These are phyloP conservation scores for Talpa occidentalis DNA, from an alignment of 2,113 vertebrate genomes.

Conservation along the genomic window DNA sequence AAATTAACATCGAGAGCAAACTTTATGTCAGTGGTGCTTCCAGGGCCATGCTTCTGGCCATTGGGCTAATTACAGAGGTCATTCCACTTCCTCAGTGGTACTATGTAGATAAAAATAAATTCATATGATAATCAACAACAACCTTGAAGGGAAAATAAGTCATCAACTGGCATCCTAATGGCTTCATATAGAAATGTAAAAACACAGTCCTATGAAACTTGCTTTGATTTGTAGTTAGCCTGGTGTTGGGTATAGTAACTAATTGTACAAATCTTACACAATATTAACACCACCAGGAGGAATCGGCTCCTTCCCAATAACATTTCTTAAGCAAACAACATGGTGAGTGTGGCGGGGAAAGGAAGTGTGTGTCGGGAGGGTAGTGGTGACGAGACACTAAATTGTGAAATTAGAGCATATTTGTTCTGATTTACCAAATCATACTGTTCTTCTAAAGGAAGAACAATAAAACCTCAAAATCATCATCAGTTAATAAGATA, in stretches of 20 bases:
- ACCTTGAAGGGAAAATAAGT: neutral
- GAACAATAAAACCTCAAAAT: neutral
- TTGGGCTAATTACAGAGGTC: slow-evolving; percentile 9
- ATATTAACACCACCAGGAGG: neutral
- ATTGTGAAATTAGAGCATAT: neutral
- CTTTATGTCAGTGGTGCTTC: neutral
- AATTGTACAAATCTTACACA: neutral
- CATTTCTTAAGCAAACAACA: too few relatives aligned
- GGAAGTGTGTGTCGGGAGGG: too few relatives aligned
- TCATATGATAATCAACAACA: slow-evolving; percentile 25
- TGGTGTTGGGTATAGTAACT: neutral
- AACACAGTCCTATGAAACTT: slow-evolving; percentile 11
- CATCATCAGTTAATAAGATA: neutral
- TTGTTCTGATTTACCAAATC: neutral
- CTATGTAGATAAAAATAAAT: slow-evolving; percentile 25
- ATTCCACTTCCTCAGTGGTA: neutral
- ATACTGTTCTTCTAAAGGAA: neutral
- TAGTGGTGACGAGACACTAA: neutral
- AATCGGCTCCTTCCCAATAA: neutral
- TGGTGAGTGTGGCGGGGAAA: too few relatives aligned
- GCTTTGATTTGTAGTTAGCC: neutral
- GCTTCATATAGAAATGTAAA: neutral
- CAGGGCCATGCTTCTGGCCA: neutral
- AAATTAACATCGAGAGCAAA: neutral
- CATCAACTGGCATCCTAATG: neutral